Evolutionary conservation across 2,797 vertebrate genomes (phyloP), one percentile per base, ranked within the genome.

Genomic region (Odontamblyopus rebecca): DNA sequence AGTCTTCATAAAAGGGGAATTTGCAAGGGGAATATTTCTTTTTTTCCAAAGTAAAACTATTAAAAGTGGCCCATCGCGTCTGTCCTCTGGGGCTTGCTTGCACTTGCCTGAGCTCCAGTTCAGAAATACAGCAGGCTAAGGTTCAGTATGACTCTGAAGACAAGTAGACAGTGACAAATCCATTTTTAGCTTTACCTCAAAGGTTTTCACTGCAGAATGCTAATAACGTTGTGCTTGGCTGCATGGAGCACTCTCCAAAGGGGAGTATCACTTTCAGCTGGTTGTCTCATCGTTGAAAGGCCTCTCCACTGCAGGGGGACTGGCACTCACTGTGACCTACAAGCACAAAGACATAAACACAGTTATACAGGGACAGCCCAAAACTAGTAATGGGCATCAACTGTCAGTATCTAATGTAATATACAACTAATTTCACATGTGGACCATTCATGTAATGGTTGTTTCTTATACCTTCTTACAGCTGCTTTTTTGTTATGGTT

Each of bases 111-210:
- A 65, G 80, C 72, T 91, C 70, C 79, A 82, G 76, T 81, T 85
- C 77, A 86, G 86, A 68, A 78, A 77, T 70, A 69, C 71, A 77
- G 61, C 73, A 68, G 74, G 85, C 82, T 86, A 81, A 71, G 60
- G 84, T 79, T 85, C 41, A 66, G 75, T 71, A 88, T 89, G 86
- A 91, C 83, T 93, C 68, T 77, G 68, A 86, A 86, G 83, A 89
- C 78, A 86, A 83, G 81, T 68, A 91, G 90, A 93, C 90, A 91
- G 82, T 92, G 91, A 92, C 85, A 89, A 90, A 92, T 92, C 84
- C 84, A 74, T 89, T 86, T 89, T 88, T 86, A 89, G 78, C 83
- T 80, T 84, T 66, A 88, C 81, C 87, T 89, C 81, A 90, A 89
- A 92, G 84, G 87, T 90, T 89, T 90, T 83, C 82, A 68, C 86